Conservation (phyloP, 2,888 invertebrate species). For the Tinea pellionella region DNA sequence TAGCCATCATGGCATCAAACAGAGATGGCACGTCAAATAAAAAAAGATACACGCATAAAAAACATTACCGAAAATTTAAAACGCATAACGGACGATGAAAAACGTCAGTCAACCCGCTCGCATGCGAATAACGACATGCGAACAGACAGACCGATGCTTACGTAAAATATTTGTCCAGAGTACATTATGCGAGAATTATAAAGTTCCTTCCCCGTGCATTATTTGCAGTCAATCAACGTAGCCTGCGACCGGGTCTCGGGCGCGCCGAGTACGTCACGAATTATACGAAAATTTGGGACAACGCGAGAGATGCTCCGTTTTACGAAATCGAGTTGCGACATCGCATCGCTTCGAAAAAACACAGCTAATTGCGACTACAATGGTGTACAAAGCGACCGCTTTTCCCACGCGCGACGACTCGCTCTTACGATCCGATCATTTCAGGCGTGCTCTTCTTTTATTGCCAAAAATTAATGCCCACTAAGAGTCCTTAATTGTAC, state of each 20-base stretch:
- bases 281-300: constrained; percentile 50
- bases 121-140: constrained; percentile 47
- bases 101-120: constrained; percentile 46
- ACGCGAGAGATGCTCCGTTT: constrained; percentile 55
- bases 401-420: constrained; percentile 59
- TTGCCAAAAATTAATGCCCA: constrained; percentile 69
- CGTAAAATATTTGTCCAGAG: constrained; percentile 18
- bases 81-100: constrained; percentile 37
- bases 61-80: constrained; percentile 9
- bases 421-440: constrained; percentile 59
- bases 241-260: background rate
- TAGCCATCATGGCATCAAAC: constrained; percentile 2
- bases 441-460: constrained; percentile 61
- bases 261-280: constrained; percentile 35
- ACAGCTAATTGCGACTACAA: constrained; percentile 62
- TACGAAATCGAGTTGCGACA: constrained; percentile 39
- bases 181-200: constrained; percentile 20
- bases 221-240: constrained; percentile 13
- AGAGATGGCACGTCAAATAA: constrained; percentile 6
- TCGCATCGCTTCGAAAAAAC: constrained; percentile 45
- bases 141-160: constrained; percentile 32
- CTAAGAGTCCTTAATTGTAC: constrained; percentile 65
- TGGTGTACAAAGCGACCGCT: constrained; percentile 61
- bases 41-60: constrained; percentile 1
- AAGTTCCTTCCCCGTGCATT: constrained; percentile 14